These are phyloP conservation scores for Scelioninae gen. 2 DNA, from an alignment of 2,888 invertebrate genomes.

Conservation along the genomic window DNA sequence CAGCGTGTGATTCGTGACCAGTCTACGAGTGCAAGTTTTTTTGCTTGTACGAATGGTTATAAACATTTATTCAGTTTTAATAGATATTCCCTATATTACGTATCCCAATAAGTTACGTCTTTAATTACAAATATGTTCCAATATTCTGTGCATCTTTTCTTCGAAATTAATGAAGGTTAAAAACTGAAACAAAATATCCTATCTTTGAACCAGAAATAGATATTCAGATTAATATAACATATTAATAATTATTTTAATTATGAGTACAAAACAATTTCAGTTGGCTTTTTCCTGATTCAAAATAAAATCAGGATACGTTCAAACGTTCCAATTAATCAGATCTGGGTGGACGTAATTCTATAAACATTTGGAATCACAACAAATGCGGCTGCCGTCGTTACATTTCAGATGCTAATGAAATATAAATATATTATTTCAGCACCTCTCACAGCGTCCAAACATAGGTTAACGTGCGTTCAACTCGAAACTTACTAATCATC, in stretches of 20 bases:
- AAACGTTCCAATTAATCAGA: slow-evolving; percentile 14
- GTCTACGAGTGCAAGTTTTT: slow-evolving; percentile 33
- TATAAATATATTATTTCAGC: slow-evolving; percentile 42
- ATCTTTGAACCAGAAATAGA: too few relatives aligned
- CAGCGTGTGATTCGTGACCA: slow-evolving; percentile 44
- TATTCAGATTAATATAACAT: too few relatives aligned
- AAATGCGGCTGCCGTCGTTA: neutral
- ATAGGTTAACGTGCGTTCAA: slow-evolving; percentile 22
- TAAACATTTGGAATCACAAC: slow-evolving; percentile 18
- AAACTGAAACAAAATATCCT: too few relatives aligned
- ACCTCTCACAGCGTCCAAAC: slow-evolving; percentile 10
- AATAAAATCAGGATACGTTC: too few relatives aligned
- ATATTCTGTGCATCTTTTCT: too few relatives aligned
- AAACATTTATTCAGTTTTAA: slow-evolving; percentile 30
- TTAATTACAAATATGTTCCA: too few relatives aligned
- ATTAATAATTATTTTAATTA: too few relatives aligned
- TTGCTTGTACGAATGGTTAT: slow-evolving; percentile 18
- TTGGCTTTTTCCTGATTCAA: too few relatives aligned
- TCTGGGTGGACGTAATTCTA: neutral
- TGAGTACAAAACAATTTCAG: too few relatives aligned
- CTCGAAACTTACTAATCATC: slow-evolving; percentile 51
- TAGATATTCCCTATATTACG: too few relatives aligned
- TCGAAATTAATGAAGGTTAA: too few relatives aligned
- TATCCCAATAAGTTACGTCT: too few relatives aligned
- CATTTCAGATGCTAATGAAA: slow-evolving; percentile 30